phyloP scores from a whole-genome alignment of 2,888 invertebrate species.

The Apeira syringaria region DNA sequence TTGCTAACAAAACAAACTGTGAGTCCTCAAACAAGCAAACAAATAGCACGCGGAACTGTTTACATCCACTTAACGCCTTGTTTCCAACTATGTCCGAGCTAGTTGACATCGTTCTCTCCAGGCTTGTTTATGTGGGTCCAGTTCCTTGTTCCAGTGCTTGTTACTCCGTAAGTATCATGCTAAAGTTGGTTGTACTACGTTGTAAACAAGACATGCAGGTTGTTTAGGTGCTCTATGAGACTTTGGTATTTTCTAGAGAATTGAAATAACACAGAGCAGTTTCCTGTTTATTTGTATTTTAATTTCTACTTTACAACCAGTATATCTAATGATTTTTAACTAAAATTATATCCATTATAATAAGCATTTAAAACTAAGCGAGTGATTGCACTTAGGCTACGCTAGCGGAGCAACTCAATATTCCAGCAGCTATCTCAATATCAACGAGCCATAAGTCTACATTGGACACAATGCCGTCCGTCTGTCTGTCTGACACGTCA shows the following conservation, averaged over 20 bases:
- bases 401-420: no score
- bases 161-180: not conserved
- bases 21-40: not conserved
- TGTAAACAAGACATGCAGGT: no score
- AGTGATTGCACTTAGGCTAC: no score
- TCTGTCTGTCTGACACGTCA: slow-evolving; percentile 33
- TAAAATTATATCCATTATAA: no score
- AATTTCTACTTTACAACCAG: no score
- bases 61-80: slow-evolving; percentile 21
- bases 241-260: no score
- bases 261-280: no score
- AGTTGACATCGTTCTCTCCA: slow-evolving; percentile 11
- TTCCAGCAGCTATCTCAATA: slow-evolving; percentile 3
- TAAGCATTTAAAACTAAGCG: no score
- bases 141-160: slow-evolving; percentile 1
- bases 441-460: slow-evolving; percentile 11
- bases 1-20: not conserved
- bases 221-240: no score
- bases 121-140: slow-evolving; percentile 3
- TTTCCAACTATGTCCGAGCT: slow-evolving; percentile 12
- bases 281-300: no score
- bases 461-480: slow-evolving; percentile 14
- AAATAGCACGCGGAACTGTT: slow-evolving; percentile 20
- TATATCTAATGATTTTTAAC: no score
- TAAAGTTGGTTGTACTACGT: not conserved